These are phyloP conservation scores for Pseudolaguvia tuberculata DNA, from an alignment of 2,113 vertebrate species.

Conservation along the genomic window DNA sequence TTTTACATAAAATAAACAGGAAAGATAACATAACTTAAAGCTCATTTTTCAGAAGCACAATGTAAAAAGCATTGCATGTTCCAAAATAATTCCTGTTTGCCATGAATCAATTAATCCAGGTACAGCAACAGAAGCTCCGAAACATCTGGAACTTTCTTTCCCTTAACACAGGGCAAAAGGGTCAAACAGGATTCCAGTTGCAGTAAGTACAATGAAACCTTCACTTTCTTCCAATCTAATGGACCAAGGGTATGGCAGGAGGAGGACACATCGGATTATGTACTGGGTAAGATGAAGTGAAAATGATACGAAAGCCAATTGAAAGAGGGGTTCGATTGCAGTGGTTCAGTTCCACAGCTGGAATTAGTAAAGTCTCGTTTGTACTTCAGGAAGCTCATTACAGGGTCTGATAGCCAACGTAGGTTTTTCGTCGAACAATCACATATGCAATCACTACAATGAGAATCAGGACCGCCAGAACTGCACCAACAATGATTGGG, in stretches of 20 bases:
- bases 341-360: constrained; percentile 56
- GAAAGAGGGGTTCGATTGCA: constrained; percentile 42
- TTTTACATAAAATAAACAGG: no score
- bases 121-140: no score
- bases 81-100: no score
- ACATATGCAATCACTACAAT: constrained; percentile 96
- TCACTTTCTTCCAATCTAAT: constrained; percentile 70
- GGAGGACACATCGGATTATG: constrained; percentile 15
- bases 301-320: constrained; percentile 39
- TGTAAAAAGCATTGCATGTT: no score
- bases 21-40: no score
- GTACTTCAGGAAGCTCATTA: constrained; percentile 62
- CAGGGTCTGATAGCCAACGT: constrained; percentile 96
- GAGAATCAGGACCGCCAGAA: constrained; percentile 94
- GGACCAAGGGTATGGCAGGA: constrained; percentile 39
- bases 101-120: no score
- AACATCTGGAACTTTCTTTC: no score
- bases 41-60: no score
- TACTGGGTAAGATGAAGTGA: constrained; percentile 23
- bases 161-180: background rate
- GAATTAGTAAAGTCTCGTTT: constrained; percentile 3
- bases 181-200: background rate
- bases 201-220: constrained; percentile 45
- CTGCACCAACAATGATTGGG: constrained; percentile 96
- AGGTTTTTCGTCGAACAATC: constrained; percentile 98